Percentiles rank a stretch among this genome's conserved stretches.
Evolutionary conservation across 1,140 invertebrate genomes (phyloP).

Genomic region (Brevipalpus yothersi): DNA sequence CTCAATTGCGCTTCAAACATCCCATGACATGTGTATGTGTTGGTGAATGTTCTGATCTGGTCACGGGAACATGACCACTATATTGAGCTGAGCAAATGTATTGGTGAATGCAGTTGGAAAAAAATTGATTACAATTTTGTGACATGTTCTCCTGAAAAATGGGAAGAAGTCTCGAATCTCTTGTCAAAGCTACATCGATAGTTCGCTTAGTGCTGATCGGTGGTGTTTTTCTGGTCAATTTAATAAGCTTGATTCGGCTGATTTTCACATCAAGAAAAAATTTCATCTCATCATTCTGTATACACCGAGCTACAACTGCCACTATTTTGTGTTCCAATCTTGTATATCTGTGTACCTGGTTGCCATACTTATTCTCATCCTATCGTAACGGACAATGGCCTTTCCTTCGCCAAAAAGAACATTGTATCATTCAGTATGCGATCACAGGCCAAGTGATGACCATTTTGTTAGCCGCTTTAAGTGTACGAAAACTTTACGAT

Average conservation of each 20-base stretch:
- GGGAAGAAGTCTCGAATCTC: neutral
- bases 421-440: slow-evolving; percentile 12
- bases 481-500: slow-evolving; percentile 9
- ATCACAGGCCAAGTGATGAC: slow-evolving; percentile 7
- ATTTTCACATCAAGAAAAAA: neutral
- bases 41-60: too few species aligned
- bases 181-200: neutral
- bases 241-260: neutral
- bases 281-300: neutral
- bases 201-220: neutral
- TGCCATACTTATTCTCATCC: neutral
- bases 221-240: neutral
- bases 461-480: slow-evolving; percentile 9
- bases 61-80: too few species aligned
- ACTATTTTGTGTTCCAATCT: neutral
- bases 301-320: neutral
- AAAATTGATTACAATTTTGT: too few species aligned
- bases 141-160: neutral
- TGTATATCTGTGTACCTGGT: neutral
- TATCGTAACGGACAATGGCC: slow-evolving; percentile 5
- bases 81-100: too few species aligned
- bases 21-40: too few species aligned
- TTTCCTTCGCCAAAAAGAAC: slow-evolving; percentile 6
- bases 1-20: too few species aligned
- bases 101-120: too few species aligned